Base-by-base conservation (phyloP, 1,140 invertebrate species). In the Zaprionus inermis region DNA sequence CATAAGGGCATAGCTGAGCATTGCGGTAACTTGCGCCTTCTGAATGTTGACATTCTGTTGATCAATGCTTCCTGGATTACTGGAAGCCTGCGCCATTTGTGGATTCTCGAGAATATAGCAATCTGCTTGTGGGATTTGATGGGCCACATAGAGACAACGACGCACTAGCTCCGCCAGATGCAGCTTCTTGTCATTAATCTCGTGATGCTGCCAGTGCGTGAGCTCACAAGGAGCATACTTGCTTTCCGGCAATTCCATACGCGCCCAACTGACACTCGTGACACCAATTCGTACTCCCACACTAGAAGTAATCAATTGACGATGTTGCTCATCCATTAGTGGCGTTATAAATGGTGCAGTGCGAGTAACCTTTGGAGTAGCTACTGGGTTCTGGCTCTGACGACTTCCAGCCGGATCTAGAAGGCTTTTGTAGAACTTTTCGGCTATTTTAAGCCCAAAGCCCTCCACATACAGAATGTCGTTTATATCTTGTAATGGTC, bases 1-100 rank as follows among this genome's bases (percentile, higher is more conserved):
- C 52, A 76, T 70, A 5, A 92, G 32, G 0, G 84, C 84, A 61
- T 76, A 92, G 11, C 83, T 85, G 1, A 92, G 46, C 44, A 92
- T 79, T 3, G 90, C 81, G 5, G 74, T 76, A 5, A 92, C 51
- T 65, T 92, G 91, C 0, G 85, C 64, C 28, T 90, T 92, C 60
- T 92, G 91, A 11, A 92, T 81, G 54, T 89, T 92, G 0, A 92
- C 81, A 70, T 92, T 92, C 32, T 91, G 85, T 34, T 92, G 91
- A 34, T 91, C 80, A n/a, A 81, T 78, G 52, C 72, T 91, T 18
- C 91, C 91, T 0, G 90, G 90, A 63, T 90, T 86, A 20, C 68
- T 90, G 22, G 59, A 88, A 12, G 75, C 61, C 32, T 91, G 90
- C 0, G 91, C 91, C 78, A 78, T 80, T 70, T 91, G 91, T 6